phyloP scores from a whole-genome alignment of 2,888 invertebrate genomes.

The Onthophagus sagittarius region DNA sequence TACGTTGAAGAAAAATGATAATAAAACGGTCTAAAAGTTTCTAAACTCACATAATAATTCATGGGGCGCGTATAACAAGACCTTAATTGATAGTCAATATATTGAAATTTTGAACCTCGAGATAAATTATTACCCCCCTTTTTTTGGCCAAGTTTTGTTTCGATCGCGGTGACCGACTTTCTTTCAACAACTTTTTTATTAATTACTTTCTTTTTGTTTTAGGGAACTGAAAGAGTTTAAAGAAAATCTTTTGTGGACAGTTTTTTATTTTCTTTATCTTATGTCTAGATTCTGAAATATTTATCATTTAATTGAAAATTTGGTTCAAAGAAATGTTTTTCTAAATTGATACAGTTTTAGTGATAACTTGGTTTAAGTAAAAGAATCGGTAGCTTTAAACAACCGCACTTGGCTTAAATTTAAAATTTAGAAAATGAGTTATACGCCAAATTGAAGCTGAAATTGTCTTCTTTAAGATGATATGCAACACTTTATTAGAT shows the following conservation, averaged over 20 bases:
- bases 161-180: neutral
- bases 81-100: slow-evolving; percentile 11
- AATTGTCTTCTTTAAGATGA: no score
- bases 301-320: no score
- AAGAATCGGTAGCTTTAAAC: no score
- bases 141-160: neutral
- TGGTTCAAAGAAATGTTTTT: no score
- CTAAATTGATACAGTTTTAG: no score
- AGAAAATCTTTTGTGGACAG: neutral
- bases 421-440: no score
- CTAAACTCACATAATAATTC: slow-evolving; percentile 6
- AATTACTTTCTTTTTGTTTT: slow-evolving; percentile 4
- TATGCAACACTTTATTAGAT: no score
- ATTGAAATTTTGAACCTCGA: slow-evolving; percentile 3
- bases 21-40: neutral
- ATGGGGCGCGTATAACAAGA: slow-evolving; percentile 3
- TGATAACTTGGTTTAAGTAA: no score
- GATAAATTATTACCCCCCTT: slow-evolving; percentile 1
- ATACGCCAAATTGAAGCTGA: no score
- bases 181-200: slow-evolving; percentile 10
- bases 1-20: neutral
- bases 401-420: no score
- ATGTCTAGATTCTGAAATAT: no score
- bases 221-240: neutral
- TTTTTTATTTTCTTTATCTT: neutral